Evolutionary conservation across 2,888 invertebrate species (phyloP), one percentile per base, ranked within the genome.

Genomic region (Panopea generosa): DNA sequence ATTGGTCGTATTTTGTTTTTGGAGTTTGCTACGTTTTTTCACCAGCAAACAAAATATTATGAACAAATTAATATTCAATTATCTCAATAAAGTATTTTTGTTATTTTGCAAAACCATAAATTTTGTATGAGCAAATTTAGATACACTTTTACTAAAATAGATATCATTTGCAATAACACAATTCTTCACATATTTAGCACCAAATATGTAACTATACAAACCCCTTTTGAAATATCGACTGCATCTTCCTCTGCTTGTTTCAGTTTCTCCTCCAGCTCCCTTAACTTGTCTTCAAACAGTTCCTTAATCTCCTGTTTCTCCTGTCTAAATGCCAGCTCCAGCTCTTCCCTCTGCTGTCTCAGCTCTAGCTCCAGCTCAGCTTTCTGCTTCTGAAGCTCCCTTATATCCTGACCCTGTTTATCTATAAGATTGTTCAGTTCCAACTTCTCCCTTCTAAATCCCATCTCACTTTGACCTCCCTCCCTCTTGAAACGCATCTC

Each of bases 241-340:
- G 52, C 14, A 2, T 69, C 52, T 40, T 59, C 62, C 38, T 70
- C 59, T 11, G 53, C 18, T 4, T 73, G 40, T n/a, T 18, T 43
- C n/a, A 55, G 14, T n/a, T 53, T 53, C 7, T 71, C 73, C 45
- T 84, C 69, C 20, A 81, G 59, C 49, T 83, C 78, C 40, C 33
- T 50, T 3, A 74, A 53, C 62, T 68, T 68, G 22, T 70, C 77
- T 20, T 77, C 74, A 70, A 83, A 79, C 40, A 82, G 56, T 24
- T 80, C 71, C 38, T 68, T 59, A 20, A 86, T 49, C 61, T 86
- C 77, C 38, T 78, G 79, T 62, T 76, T 80, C 59, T 83, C 83
- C 33, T 81, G 70, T 60, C 68, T 67, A 47, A 70, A 79, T 38
- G 77, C 70, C 22, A 75, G 38, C 33, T 78, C 75, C 47, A 86